Evolutionary conservation across 2,888 invertebrate species (phyloP).

Genomic region (Venusia cambrica): DNA sequence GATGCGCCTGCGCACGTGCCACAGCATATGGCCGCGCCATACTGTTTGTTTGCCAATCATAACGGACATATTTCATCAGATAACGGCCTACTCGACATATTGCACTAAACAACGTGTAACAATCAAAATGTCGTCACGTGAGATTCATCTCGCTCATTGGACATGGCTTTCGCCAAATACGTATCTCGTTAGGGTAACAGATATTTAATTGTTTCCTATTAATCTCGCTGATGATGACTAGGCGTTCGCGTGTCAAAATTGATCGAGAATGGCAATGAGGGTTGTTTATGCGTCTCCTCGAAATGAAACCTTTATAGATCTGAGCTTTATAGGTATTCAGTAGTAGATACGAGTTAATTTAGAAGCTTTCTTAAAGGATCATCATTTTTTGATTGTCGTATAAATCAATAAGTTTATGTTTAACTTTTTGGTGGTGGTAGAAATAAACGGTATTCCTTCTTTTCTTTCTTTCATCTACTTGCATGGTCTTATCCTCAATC

Average conservation of each 20-base stretch:
- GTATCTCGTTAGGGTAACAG: constrained; percentile 35
- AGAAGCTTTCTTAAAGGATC: too few species aligned
- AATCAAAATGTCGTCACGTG: constrained; percentile 64
- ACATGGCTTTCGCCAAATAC: constrained; percentile 49
- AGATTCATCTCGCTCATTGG: constrained; percentile 51
- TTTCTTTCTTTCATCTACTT: too few species aligned
- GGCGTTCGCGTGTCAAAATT: constrained; percentile 7
- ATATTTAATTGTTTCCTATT: constrained; percentile 25
- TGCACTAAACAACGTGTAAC: constrained; percentile 72
- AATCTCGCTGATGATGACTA: constrained; percentile 24
- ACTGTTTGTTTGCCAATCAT: constrained; percentile 82
- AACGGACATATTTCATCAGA: constrained; percentile 81
- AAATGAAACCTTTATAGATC: too few species aligned
- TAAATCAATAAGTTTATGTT: too few species aligned
- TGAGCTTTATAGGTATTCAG: too few species aligned
- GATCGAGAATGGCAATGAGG: not conserved
- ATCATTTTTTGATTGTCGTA: too few species aligned
- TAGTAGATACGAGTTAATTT: too few species aligned
- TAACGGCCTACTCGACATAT: constrained; percentile 72
- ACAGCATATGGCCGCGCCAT: constrained; percentile 78
- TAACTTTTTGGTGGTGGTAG: too few species aligned
- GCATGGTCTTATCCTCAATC: too few species aligned
- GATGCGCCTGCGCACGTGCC: constrained; percentile 78
- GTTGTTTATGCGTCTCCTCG: not conserved
- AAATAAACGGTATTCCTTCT: too few species aligned